A percentile compares a stretch with the other conserved stretches of the same genome.
Evolutionary conservation across 2,797 vertebrate species (phyloP).

Genomic region (Ispidina lecontei): DNA sequence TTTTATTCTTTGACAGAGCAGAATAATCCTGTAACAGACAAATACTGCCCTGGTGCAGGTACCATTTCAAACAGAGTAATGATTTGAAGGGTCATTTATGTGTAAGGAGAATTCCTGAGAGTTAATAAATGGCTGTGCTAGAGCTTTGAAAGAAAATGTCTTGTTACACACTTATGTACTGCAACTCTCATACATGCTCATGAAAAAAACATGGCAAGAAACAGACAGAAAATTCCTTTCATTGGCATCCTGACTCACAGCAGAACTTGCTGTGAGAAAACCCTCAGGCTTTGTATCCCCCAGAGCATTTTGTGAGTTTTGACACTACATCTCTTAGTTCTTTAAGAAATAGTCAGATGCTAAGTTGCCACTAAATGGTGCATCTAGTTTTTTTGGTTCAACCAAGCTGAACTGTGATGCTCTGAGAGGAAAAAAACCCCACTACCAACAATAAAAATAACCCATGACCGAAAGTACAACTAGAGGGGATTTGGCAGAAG

Average conservation of each 20-base stretch:
- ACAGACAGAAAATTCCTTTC: neutral
- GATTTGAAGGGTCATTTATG: neutral
- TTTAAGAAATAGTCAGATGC: neutral
- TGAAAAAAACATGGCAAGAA: neutral
- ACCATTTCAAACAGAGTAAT: neutral
- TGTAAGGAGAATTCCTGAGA: neutral
- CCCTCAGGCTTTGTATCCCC: neutral
- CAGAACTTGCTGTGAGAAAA: neutral
- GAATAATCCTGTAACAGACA: neutral
- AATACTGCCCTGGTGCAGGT: neutral
- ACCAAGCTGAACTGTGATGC: rapidly evolving
- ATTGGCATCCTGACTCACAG: neutral
- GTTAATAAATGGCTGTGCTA: neutral
- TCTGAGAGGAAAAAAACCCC: neutral
- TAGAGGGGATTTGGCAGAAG: neutral
- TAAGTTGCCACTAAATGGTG: neutral
- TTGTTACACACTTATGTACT: neutral
- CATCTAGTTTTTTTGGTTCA: neutral
- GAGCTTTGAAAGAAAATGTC: neutral
- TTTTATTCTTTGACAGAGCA: neutral
- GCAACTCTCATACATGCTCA: neutral
- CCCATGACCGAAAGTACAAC: neutral
- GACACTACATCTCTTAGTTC: neutral
- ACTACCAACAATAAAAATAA: no score
- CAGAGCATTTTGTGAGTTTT: neutral